phyloP scores from a whole-genome alignment of 2,888 invertebrate species.

The Andrena bicolor region DNA sequence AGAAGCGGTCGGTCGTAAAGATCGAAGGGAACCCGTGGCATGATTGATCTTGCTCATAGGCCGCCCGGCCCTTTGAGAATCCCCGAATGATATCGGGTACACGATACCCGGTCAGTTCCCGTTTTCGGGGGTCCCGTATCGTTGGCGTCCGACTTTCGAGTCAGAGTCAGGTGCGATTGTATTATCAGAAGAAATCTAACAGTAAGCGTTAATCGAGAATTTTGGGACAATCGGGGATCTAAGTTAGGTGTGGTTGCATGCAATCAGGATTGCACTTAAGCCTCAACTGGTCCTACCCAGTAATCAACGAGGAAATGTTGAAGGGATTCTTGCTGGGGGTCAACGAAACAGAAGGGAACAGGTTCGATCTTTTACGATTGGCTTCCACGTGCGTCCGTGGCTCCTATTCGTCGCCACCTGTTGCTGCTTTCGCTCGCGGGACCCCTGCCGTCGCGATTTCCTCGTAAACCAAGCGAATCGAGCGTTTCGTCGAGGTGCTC shows the following conservation, averaged over 20 bases:
- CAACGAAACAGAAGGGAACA: slow-evolving; percentile 2
- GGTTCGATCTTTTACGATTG: slow-evolving; percentile 23
- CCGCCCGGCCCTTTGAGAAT: slow-evolving; percentile 16
- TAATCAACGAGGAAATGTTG: not conserved
- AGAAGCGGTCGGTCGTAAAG: slow-evolving; percentile 30
- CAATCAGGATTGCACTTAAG: not conserved
- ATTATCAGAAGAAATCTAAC: no score
- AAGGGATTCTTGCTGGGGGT: not conserved
- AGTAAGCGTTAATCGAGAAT: not conserved
- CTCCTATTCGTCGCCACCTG: slow-evolving; percentile 67
- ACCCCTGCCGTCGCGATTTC: slow-evolving; percentile 55
- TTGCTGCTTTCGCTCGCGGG: slow-evolving; percentile 63
- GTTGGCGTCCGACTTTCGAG: no score
- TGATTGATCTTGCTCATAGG: slow-evolving; percentile 57
- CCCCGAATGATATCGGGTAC: not conserved
- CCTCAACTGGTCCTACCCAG: no score
- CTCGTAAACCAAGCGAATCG: slow-evolving; percentile 35
- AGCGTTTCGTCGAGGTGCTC: slow-evolving; percentile 2
- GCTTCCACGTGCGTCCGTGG: slow-evolving; percentile 34
- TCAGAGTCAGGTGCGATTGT: no score
- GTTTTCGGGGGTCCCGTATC: not conserved
- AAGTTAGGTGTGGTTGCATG: not conserved
- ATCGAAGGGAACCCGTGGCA: slow-evolving; percentile 44
- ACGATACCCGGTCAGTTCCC: not conserved
- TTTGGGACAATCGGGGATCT: not conserved